Percentiles rank a stretch among this genome's conserved stretches.
phyloP scores from a whole-genome alignment of 92 coral and sea anemone species.

The Galaxea fascicularis region DNA sequence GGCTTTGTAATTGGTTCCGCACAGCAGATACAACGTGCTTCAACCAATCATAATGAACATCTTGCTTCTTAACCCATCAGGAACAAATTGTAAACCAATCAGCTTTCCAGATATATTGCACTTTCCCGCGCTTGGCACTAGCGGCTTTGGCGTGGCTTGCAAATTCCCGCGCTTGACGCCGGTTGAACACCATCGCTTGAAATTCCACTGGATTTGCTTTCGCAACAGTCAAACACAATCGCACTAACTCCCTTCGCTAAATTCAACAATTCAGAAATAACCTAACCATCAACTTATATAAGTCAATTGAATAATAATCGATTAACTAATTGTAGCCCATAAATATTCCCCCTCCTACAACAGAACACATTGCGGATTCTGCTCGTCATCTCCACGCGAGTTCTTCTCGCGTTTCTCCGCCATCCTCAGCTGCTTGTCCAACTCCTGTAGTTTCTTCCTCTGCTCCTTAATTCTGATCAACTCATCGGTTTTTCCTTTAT shows the following conservation, averaged over 20 bases:
- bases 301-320: neutral
- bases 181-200: neutral
- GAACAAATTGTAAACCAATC: neutral
- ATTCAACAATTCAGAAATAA: slow-evolving; percentile 5
- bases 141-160: neutral
- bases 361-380: slow-evolving; percentile 81
- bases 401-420: slow-evolving; percentile 86
- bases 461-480: slow-evolving; percentile 94
- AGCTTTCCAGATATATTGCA: neutral
- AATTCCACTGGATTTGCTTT: neutral
- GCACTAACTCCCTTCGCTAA: neutral
- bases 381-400: slow-evolving; percentile 88
- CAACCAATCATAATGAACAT: neutral
- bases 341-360: slow-evolving; percentile 32
- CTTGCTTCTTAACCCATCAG: neutral
- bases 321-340: neutral
- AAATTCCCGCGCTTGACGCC: neutral
- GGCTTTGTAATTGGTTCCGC: neutral
- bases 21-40: neutral
- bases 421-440: slow-evolving; percentile 93
- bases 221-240: neutral
- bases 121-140: neutral
- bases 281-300: neutral
- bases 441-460: slow-evolving; percentile 89
- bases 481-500: slow-evolving; percentile 93